phyloP scores from a whole-genome alignment of 2,888 invertebrate genomes.

The Philhelius pedissequus region DNA sequence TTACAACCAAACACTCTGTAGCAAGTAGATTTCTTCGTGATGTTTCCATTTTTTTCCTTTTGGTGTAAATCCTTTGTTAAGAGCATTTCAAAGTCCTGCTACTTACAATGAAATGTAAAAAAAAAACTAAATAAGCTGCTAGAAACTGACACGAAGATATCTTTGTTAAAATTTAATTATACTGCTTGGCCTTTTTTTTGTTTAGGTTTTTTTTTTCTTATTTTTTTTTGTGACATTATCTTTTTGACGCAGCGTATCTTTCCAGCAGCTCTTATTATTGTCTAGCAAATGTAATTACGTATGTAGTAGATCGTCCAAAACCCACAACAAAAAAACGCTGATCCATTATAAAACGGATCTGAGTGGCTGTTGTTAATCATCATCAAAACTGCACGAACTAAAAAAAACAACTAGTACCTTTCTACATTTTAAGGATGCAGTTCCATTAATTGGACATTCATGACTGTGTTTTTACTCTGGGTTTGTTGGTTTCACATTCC shows the following conservation, averaged over 20 bases:
- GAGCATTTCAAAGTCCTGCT: constrained; percentile 22
- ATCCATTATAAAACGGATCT: not conserved
- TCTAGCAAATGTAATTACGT: not conserved
- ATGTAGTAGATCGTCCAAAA: not conserved
- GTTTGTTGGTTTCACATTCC: not conserved
- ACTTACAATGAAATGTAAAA: constrained; percentile 1
- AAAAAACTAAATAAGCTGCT: not conserved
- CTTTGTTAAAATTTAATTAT: constrained; percentile 24
- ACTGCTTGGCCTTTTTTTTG: not conserved
- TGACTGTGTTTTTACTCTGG: not conserved
- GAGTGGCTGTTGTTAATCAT: not conserved
- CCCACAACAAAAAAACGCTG: not conserved
- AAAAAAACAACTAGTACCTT: not conserved
- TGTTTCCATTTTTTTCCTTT: not conserved
- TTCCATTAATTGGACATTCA: constrained; percentile 18
- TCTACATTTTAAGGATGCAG: not conserved
- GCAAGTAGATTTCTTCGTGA: not conserved
- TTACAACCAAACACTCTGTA: not conserved
- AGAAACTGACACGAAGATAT: not conserved
- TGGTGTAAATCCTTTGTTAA: not conserved
- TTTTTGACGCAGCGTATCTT: not conserved
- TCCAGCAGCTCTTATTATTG: not conserved
- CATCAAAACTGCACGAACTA: not conserved
- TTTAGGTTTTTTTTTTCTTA: not conserved
- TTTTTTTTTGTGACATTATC: not conserved